These are phyloP conservation scores for Trachythela sp. DNA, from an alignment of 64 coral and sea anemone genomes.

Conservation along the genomic window DNA sequence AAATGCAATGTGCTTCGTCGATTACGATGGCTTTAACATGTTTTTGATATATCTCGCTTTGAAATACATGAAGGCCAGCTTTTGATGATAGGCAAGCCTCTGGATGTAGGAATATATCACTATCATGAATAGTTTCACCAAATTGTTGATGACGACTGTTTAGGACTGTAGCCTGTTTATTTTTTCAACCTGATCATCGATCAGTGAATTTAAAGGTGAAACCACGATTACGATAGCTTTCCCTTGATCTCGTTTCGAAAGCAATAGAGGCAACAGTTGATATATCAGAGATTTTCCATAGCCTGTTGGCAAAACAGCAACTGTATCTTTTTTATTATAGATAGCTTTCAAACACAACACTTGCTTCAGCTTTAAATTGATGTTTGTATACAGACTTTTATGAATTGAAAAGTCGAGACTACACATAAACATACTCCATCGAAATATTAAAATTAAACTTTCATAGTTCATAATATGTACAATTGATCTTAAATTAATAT, in stretches of 20 bases:
- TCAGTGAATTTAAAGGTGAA: too few relatives aligned
- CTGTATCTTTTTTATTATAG: neutral
- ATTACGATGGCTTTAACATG: conserved; percentile 28
- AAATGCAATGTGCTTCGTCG: conserved; percentile 39
- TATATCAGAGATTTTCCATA: neutral
- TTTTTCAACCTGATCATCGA: neutral
- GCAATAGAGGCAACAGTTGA: neutral
- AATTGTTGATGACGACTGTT: neutral
- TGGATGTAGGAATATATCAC: neutral
- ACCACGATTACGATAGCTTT: neutral
- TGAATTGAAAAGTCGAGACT: neutral
- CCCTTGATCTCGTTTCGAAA: neutral
- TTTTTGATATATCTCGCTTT: neutral
- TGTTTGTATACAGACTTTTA: neutral
- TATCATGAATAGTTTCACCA: neutral
- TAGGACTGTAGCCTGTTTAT: neutral
- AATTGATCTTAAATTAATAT: too few relatives aligned
- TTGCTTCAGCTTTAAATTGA: conserved; percentile 7
- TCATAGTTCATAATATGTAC: too few relatives aligned
- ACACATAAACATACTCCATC: neutral
- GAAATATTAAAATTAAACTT: too few relatives aligned
- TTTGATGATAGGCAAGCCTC: neutral
- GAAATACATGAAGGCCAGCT: neutral
- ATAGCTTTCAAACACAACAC: neutral
- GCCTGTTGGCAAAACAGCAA: too few relatives aligned